Percentiles rank a stretch among this genome's conserved stretches.
phyloP scores from a whole-genome alignment of 1,140 invertebrate species.

The Mesaphorura yosii region DNA sequence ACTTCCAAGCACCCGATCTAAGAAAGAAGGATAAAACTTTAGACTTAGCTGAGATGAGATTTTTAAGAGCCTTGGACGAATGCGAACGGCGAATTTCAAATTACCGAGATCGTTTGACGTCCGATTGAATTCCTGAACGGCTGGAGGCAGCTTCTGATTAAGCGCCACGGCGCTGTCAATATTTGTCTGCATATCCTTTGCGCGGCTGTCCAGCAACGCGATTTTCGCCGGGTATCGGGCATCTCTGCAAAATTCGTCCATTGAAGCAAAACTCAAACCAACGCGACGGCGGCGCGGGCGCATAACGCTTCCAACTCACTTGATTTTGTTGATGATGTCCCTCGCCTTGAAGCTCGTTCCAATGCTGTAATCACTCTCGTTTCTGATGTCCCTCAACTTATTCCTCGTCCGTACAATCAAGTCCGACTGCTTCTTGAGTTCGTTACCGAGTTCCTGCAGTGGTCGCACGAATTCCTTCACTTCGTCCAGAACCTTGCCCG shows the following conservation, averaged over 20 bases:
- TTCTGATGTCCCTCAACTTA: conserved; percentile 59
- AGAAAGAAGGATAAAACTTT: conserved; percentile 4
- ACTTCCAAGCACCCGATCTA: conserved; percentile 6
- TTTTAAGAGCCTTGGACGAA: no score
- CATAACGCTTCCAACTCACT: conserved; percentile 22
- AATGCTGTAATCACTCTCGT: conserved; percentile 50
- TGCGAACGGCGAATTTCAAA: no score
- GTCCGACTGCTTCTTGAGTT: conserved; percentile 44
- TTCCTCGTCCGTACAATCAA: conserved; percentile 49
- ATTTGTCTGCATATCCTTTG: conserved; percentile 18
- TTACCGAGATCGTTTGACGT: conserved; percentile 10
- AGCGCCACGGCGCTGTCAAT: conserved; percentile 7
- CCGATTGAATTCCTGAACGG: conserved; percentile 4
- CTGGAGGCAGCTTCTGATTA: conserved; percentile 1
- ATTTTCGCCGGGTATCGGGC: conserved; percentile 21
- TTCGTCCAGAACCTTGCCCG: conserved; percentile 51
- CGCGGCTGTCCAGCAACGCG: conserved; percentile 6
- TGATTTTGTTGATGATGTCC: conserved; percentile 46
- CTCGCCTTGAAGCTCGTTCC: conserved; percentile 50
- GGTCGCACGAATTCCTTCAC: conserved; percentile 54
- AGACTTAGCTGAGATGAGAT: no score
- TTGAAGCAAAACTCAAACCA: not conserved
- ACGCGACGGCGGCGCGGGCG: no score
- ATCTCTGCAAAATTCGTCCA: conserved; percentile 13
- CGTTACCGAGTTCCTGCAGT: conserved; percentile 46